phyloP scores from a whole-genome alignment of 2,888 invertebrate species.

The Entomobrya proxima region DNA sequence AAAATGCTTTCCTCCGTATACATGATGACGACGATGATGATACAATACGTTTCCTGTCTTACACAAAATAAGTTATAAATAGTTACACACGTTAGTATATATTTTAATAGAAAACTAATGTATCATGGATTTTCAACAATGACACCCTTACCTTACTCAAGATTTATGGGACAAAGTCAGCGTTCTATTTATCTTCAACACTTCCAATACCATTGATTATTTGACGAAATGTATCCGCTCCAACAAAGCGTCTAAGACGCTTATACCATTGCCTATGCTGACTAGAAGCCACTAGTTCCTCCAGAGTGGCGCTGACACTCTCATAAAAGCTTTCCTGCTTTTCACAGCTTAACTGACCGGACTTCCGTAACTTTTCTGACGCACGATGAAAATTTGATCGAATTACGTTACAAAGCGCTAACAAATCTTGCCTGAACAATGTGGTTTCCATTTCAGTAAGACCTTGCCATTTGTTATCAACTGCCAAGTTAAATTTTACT shows the following conservation, averaged over 20 bases:
- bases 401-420: conserved; percentile 30
- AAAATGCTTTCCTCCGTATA: neutral
- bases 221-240: conserved; percentile 30
- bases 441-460: conserved; percentile 3
- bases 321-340: neutral
- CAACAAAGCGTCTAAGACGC: conserved; percentile 34
- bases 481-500: conserved; percentile 39
- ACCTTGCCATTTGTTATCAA: conserved; percentile 36
- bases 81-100: too few relatives aligned
- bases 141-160: too few relatives aligned
- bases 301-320: conserved; percentile 29
- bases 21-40: too few relatives aligned
- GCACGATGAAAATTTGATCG: conserved; percentile 54
- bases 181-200: neutral
- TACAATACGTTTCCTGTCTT: too few relatives aligned
- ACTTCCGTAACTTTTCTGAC: conserved; percentile 48
- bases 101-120: too few relatives aligned
- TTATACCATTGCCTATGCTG: conserved; percentile 43
- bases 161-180: neutral
- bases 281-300: conserved; percentile 15
- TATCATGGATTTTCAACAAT: too few relatives aligned
- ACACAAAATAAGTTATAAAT: too few relatives aligned
- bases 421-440: conserved; percentile 39
- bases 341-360: neutral
- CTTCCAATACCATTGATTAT: conserved; percentile 32